Percentiles rank a stretch among this genome's conserved stretches.
Evolutionary conservation across 1,140 invertebrate species (phyloP).

Genomic region (Ceratosolen fusciceps): DNA sequence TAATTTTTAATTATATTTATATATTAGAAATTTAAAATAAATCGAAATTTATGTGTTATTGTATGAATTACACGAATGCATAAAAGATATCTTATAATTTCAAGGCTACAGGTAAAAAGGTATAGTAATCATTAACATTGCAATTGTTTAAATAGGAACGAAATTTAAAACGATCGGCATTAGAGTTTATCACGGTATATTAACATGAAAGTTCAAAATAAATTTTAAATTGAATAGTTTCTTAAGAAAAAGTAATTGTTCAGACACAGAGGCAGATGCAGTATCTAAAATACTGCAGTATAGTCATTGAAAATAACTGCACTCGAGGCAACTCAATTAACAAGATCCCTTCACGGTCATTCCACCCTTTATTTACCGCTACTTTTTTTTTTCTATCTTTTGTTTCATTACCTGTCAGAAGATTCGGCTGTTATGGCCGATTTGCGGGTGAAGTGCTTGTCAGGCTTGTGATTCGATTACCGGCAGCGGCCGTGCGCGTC

Average conservation of each 20-base stretch:
- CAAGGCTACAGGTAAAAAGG: too few relatives aligned
- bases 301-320: neutral
- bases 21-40: too few relatives aligned
- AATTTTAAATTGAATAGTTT: too few relatives aligned
- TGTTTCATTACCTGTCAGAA: constrained; percentile 55
- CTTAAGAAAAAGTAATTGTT: neutral
- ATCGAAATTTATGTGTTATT: too few relatives aligned
- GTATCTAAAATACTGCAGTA: neutral
- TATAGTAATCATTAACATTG: too few relatives aligned
- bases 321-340: constrained; percentile 20
- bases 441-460: constrained; percentile 65
- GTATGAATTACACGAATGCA: too few relatives aligned
- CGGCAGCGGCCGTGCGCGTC: constrained; percentile 40
- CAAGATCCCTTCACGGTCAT: constrained; percentile 33
- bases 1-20: too few relatives aligned
- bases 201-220: too few relatives aligned
- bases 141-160: too few relatives aligned
- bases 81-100: too few relatives aligned
- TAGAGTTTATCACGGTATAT: too few relatives aligned
- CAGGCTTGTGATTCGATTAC: constrained; percentile 67
- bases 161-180: too few relatives aligned
- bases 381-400: constrained; percentile 55
- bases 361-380: constrained; percentile 47
- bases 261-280: neutral
- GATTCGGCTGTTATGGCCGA: constrained; percentile 61